phyloP scores from a whole-genome alignment of 2,888 invertebrate species.

The Oxycera nigricornis region DNA sequence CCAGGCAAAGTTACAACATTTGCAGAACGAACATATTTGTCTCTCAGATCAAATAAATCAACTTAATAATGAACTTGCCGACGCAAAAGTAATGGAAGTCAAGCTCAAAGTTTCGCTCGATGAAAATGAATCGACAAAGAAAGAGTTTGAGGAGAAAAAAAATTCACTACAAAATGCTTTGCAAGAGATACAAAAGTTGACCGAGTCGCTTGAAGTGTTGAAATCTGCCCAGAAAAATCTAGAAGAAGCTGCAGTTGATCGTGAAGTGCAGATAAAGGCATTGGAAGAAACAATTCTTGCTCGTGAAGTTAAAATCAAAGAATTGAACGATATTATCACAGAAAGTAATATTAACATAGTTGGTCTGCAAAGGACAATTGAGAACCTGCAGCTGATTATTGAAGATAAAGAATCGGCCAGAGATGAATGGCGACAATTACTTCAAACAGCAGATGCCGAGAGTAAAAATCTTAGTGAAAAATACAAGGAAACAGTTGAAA shows the following conservation, averaged over 20 bases:
- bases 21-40: not conserved
- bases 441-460: not conserved
- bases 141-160: not conserved
- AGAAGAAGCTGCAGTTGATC: not conserved
- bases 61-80: not conserved
- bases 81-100: not conserved
- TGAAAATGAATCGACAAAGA: not conserved
- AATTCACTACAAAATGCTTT: not conserved
- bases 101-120: not conserved
- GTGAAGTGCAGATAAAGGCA: not conserved
- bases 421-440: not conserved
- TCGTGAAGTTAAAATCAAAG: not conserved
- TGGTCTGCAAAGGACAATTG: not conserved
- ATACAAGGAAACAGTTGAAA: not conserved
- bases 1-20: not conserved
- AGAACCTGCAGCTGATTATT: not conserved
- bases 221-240: not conserved
- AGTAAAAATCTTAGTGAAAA: not conserved
- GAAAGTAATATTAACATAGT: not conserved
- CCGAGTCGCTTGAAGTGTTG: not conserved
- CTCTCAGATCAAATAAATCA: not conserved
- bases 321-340: not conserved
- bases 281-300: not conserved
- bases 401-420: not conserved
- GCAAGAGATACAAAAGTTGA: not conserved